These are phyloP conservation scores for Phylloscopus collybita DNA, from an alignment of 2,797 vertebrate genomes.

Conservation along the genomic window DNA sequence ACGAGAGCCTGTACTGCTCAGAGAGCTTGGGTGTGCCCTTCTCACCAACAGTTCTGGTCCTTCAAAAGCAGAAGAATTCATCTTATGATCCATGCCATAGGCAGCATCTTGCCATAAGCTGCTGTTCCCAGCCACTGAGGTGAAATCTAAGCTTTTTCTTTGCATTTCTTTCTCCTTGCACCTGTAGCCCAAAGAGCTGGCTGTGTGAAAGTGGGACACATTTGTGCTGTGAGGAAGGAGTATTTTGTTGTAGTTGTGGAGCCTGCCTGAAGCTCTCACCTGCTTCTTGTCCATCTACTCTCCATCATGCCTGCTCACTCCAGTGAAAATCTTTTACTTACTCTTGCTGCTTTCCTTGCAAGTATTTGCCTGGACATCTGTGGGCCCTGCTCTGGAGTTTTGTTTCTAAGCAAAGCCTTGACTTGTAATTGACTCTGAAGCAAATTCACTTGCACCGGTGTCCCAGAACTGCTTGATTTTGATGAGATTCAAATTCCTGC, in stretches of 20 bases:
- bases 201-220: accelerated
- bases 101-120: background rate
- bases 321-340: background rate
- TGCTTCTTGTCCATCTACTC: background rate
- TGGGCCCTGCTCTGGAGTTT: background rate
- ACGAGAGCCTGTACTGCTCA: background rate
- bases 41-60: background rate
- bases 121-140: background rate
- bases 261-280: background rate
- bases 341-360: background rate
- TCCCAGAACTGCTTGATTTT: background rate
- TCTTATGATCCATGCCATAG: background rate
- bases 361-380: background rate
- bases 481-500: background rate
- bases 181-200: background rate
- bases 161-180: background rate
- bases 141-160: background rate
- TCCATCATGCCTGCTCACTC: background rate
- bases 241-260: background rate
- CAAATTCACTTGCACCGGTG: background rate
- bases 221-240: background rate
- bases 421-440: background rate
- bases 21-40: background rate
- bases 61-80: background rate
- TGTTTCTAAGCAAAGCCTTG: background rate